These are phyloP conservation scores for Emys orbicularis DNA, from an alignment of 2,797 vertebrate species.

Conservation along the genomic window DNA sequence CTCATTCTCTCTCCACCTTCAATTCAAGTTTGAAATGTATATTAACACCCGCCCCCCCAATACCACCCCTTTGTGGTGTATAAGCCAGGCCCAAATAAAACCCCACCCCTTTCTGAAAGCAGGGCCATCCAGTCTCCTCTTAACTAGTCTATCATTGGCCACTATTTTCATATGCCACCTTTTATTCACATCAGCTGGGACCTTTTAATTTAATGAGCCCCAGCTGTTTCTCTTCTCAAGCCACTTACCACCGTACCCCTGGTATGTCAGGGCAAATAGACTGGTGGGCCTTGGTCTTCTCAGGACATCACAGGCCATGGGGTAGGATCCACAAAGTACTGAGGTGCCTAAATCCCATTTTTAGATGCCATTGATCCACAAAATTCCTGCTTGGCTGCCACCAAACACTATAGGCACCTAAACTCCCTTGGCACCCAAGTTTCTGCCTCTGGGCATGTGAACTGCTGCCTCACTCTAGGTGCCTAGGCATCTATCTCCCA, in stretches of 20 bases:
- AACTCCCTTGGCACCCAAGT: not conserved
- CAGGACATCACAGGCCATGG: not conserved
- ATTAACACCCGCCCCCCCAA: not conserved
- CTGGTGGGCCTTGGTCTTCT: not conserved
- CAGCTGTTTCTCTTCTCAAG: not conserved
- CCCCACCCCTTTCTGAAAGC: rapidly evolving
- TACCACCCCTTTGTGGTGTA: not conserved
- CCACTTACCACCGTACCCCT: not conserved
- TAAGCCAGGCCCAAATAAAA: slow-evolving; percentile 26
- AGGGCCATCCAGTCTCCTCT: not conserved
- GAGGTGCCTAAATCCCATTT: not conserved
- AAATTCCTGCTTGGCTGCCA: not conserved
- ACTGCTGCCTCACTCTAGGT: not conserved
- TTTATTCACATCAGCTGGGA: not conserved
- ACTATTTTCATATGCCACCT: not conserved
- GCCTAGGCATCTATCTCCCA: too few species aligned
- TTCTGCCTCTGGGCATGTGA: not conserved
- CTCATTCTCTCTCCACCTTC: not conserved
- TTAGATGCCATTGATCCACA: not conserved
- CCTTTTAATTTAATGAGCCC: not conserved
- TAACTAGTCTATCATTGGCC: not conserved
- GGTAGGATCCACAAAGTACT: not conserved
- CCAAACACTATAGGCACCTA: not conserved
- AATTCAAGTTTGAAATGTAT: not conserved
- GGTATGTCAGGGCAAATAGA: not conserved